Evolutionary conservation across 2,888 invertebrate species (phyloP).

Genomic region (Tetragonisca angustula): DNA sequence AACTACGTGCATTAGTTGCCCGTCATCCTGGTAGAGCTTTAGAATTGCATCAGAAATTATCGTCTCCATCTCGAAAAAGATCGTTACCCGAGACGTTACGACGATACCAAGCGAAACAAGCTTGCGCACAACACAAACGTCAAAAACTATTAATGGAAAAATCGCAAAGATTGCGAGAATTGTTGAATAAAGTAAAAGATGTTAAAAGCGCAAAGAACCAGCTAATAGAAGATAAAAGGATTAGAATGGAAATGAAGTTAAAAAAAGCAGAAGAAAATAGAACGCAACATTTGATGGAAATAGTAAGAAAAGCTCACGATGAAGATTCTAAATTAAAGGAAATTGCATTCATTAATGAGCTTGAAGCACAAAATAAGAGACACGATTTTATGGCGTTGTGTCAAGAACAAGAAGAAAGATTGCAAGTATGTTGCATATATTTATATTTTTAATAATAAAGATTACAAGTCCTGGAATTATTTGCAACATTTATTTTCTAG

Average conservation of each 20-base stretch:
- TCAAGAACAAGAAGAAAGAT: slow-evolving; percentile 90
- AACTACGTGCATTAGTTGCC: slow-evolving; percentile 91
- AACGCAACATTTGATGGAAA: slow-evolving; percentile 90
- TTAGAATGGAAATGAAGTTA: slow-evolving; percentile 90
- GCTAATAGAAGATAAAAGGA: slow-evolving; percentile 92
- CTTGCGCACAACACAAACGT: slow-evolving; percentile 94
- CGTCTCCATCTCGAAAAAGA: slow-evolving; percentile 94
- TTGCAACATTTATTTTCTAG: slow-evolving; percentile 74
- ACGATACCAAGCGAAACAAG: slow-evolving; percentile 94
- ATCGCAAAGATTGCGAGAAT: slow-evolving; percentile 92
- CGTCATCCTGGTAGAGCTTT: slow-evolving; percentile 97
- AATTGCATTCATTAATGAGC: slow-evolving; percentile 98
- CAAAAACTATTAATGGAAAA: slow-evolving; percentile 93
- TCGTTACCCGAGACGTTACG: slow-evolving; percentile 93
- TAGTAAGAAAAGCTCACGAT: slow-evolving; percentile 97
- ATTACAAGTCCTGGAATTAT: not conserved
- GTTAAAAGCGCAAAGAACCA: slow-evolving; percentile 93
- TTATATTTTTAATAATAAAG: slow-evolving; percentile 9
- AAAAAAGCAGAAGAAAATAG: slow-evolving; percentile 97
- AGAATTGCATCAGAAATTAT: slow-evolving; percentile 96
- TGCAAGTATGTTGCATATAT: slow-evolving; percentile 83
- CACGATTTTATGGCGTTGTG: slow-evolving; percentile 95
- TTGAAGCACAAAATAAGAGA: slow-evolving; percentile 97
- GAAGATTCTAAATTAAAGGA: slow-evolving; percentile 98
- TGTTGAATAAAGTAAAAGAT: slow-evolving; percentile 94